These are phyloP conservation scores for Minunthozetes semirufus DNA, from an alignment of 2,888 invertebrate genomes.

Conservation along the genomic window DNA sequence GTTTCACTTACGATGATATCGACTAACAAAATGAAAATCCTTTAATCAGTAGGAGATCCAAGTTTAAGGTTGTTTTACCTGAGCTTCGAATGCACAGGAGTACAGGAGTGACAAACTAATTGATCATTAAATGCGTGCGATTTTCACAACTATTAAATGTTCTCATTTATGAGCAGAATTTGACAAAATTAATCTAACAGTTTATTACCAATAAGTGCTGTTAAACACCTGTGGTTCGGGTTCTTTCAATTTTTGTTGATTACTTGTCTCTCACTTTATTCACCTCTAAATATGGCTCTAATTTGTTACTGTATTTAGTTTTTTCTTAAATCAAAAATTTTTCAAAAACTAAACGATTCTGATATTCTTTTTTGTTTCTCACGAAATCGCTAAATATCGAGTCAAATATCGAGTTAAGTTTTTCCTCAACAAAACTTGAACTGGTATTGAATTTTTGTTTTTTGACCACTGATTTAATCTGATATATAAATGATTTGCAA, in stretches of 20 bases:
- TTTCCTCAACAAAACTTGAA: neutral
- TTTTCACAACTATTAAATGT: neutral
- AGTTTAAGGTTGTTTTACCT: neutral
- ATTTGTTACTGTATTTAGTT: constrained; percentile 4
- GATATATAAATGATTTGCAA: neutral
- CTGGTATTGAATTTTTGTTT: neutral
- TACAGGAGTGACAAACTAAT: constrained; percentile 17
- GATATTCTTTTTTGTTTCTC: neutral
- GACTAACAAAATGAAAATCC: neutral
- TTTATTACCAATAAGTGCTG: constrained; percentile 20
- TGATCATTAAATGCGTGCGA: constrained; percentile 18
- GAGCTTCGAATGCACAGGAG: neutral
- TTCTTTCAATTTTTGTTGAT: neutral
- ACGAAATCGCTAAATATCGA: neutral
- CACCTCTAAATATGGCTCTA: neutral
- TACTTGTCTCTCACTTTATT: neutral
- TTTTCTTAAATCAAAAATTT: neutral
- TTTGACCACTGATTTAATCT: neutral
- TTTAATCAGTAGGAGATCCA: neutral
- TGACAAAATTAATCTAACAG: neutral
- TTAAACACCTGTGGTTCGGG: constrained; percentile 22
- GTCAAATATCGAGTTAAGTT: too few species aligned
- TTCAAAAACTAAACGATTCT: neutral
- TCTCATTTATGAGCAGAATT: neutral
- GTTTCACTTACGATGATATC: neutral